A percentile compares a stretch with the other conserved stretches of the same genome.
Conservation (phyloP, 2,113 vertebrate genomes). For the Chauna torquata region DNA sequence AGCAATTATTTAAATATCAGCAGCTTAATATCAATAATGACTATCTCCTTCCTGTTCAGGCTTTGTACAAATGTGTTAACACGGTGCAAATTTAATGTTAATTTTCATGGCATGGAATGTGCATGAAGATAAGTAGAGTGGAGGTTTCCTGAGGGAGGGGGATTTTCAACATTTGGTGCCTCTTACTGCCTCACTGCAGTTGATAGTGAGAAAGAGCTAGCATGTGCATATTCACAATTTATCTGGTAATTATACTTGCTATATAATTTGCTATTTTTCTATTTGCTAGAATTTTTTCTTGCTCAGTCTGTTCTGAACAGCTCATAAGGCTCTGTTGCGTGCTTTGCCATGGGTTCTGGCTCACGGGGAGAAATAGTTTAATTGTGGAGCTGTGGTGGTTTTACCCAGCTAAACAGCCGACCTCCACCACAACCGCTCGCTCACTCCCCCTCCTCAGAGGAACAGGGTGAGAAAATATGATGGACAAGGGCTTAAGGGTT, state of each 20-base stretch:
- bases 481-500: no score
- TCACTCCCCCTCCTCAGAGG: no score
- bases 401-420: no score
- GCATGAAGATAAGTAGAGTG: neutral
- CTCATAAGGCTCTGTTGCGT: neutral
- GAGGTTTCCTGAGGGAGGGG: neutral
- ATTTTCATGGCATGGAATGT: conserved; percentile 6
- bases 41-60: conserved; percentile 7
- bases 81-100: conserved; percentile 1
- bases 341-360: neutral
- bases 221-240: neutral
- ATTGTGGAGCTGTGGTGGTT: no score
- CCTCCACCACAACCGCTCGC: no score
- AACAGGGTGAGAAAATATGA: no score
- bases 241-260: neutral
- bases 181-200: neutral
- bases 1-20: conserved; percentile 46
- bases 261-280: no score
- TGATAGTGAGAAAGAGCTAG: neutral
- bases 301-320: neutral
- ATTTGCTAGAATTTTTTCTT: neutral
- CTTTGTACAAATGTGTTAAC: conserved; percentile 35
- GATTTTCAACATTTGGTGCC: neutral
- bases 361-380: neutral
- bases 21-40: conserved; percentile 45